A percentile compares a stretch with the other conserved stretches of the same genome.
Conservation (phyloP, 2,113 vertebrate species). For the Callithrix jacchus region DNA sequence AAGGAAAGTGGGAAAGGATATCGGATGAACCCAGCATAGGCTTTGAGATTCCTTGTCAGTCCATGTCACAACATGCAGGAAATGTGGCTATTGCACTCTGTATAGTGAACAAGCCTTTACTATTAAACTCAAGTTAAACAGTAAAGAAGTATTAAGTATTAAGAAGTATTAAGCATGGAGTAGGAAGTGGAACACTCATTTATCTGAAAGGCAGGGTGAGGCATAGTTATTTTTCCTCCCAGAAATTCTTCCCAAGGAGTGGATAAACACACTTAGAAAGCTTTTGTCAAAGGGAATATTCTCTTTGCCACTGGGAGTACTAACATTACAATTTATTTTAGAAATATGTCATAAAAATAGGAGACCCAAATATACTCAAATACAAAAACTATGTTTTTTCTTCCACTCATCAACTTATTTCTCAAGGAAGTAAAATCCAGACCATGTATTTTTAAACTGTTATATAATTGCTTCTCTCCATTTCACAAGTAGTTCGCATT, state of each 20-base stretch:
- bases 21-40: not conserved
- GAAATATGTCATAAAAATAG: not conserved
- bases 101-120: not conserved
- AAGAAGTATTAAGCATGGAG: not conserved
- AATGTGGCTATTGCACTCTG: not conserved
- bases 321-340: not conserved
- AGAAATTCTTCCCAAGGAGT: constrained; percentile 69
- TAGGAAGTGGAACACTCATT: constrained; percentile 67
- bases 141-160: too few relatives aligned
- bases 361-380: constrained; percentile 10
- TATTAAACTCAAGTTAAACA: constrained; percentile 72
- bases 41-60: not conserved
- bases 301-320: not conserved
- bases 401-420: not conserved
- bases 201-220: constrained; percentile 68
- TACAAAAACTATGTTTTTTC: not conserved
- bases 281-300: constrained; percentile 17
- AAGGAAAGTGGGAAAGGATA: not conserved
- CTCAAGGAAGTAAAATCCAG: not conserved
- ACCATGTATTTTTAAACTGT: not conserved
- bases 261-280: not conserved
- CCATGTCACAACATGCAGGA: not conserved
- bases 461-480: not conserved
- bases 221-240: constrained; percentile 73
- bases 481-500: not conserved